Evolutionary conservation across 2,113 vertebrate genomes (phyloP).

Genomic region (Alethe diademata): DNA sequence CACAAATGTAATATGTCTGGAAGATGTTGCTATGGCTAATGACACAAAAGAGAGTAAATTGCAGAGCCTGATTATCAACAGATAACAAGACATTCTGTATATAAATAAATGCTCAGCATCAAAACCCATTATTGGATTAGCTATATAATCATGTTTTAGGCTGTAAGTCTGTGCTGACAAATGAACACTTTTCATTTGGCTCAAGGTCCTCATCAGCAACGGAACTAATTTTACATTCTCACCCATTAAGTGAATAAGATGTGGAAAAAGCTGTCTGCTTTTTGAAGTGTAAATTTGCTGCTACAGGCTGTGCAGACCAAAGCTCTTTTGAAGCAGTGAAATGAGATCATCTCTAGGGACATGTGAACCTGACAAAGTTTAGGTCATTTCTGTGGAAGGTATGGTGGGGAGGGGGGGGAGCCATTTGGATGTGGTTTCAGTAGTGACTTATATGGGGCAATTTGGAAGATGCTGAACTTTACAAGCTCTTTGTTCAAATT

Average conservation of each 20-base stretch:
- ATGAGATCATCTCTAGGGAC: slow-evolving; percentile 84
- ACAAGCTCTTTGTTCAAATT: slow-evolving; percentile 20
- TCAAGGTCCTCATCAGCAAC: slow-evolving; percentile 87
- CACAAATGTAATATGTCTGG: slow-evolving; percentile 72
- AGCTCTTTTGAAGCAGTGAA: slow-evolving; percentile 86
- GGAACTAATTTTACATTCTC: slow-evolving; percentile 88
- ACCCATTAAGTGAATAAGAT: slow-evolving; percentile 88
- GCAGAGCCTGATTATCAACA: slow-evolving; percentile 83
- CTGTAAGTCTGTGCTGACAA: slow-evolving; percentile 85
- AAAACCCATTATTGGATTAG: slow-evolving; percentile 86
- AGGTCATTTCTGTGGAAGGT: slow-evolving; percentile 78
- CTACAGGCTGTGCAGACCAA: slow-evolving; percentile 86
- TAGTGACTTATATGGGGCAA: slow-evolving; percentile 38
- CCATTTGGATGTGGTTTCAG: slow-evolving; percentile 35
- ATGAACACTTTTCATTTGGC: slow-evolving; percentile 88
- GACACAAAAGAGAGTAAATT: slow-evolving; percentile 81
- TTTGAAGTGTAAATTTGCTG: slow-evolving; percentile 88
- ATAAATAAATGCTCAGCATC: slow-evolving; percentile 85
- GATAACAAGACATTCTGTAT: slow-evolving; percentile 83
- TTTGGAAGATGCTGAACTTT: slow-evolving; percentile 52
- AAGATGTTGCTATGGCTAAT: slow-evolving; percentile 78
- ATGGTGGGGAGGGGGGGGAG: background rate
- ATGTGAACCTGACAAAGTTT: slow-evolving; percentile 81
- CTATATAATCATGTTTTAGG: slow-evolving; percentile 86
- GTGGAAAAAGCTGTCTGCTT: slow-evolving; percentile 85